A percentile compares a stretch with the other conserved stretches of the same genome.
phyloP scores from a whole-genome alignment of 2,888 invertebrate genomes.

The Geotrupes spiniger region DNA sequence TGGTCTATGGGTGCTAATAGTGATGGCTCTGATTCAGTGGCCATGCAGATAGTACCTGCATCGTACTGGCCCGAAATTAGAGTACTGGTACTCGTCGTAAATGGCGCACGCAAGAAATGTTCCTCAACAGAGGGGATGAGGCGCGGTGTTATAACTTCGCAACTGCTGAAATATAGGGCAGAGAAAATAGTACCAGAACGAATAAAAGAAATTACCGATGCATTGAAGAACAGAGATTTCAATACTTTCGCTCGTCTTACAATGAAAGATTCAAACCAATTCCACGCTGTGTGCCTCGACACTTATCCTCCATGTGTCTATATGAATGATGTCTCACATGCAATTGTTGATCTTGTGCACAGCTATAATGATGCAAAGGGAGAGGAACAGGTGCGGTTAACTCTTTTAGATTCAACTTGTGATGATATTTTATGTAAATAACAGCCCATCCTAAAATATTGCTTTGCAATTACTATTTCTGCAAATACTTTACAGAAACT shows the following conservation, averaged over 20 bases:
- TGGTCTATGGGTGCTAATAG: slow-evolving; percentile 75
- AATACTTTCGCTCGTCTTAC: slow-evolving; percentile 84
- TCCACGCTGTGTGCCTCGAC: slow-evolving; percentile 92
- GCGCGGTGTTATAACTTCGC: slow-evolving; percentile 74
- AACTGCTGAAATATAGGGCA: slow-evolving; percentile 73
- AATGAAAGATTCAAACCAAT: slow-evolving; percentile 96
- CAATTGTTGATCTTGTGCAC: slow-evolving; percentile 78
- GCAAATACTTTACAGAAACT: no score
- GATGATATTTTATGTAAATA: no score
- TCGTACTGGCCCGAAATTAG: slow-evolving; percentile 89
- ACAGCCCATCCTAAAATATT: no score
- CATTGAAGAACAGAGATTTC: slow-evolving; percentile 72
- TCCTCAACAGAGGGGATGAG: slow-evolving; percentile 91
- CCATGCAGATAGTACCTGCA: slow-evolving; percentile 68
- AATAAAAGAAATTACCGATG: slow-evolving; percentile 56
- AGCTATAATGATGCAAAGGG: slow-evolving; percentile 69
- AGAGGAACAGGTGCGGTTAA: no score
- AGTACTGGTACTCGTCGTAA: slow-evolving; percentile 85
- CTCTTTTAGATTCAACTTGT: no score
- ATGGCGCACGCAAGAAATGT: slow-evolving; percentile 76
- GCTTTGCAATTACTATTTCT: no score
- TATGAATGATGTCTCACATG: slow-evolving; percentile 84
- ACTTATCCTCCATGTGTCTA: slow-evolving; percentile 93
- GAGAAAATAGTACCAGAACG: slow-evolving; percentile 70
- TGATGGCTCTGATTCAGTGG: slow-evolving; percentile 74